Conservation (phyloP, 2,113 vertebrate species). For the Ciconia stormi region DNA sequence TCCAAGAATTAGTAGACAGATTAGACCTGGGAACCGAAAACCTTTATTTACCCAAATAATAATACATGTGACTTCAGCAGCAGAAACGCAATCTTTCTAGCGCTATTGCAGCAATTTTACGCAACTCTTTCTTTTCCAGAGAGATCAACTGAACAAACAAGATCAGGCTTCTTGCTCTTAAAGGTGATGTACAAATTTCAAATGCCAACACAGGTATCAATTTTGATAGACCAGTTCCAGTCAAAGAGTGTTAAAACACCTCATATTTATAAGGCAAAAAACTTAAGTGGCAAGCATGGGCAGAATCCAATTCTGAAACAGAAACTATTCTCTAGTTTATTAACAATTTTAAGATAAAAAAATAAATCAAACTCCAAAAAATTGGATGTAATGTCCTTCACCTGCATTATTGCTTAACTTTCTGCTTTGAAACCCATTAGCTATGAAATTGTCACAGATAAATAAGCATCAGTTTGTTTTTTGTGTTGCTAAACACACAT, state of each 20-base stretch:
- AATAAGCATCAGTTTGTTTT: not conserved
- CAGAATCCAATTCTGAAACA: not conserved
- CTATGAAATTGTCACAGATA: not conserved
- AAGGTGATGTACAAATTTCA: not conserved
- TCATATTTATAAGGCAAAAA: not conserved
- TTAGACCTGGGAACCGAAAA: slow-evolving; percentile 13
- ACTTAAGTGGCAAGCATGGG: not conserved
- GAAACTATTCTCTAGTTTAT: not conserved
- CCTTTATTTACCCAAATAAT: slow-evolving; percentile 45
- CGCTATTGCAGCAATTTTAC: not conserved
- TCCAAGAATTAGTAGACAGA: slow-evolving; percentile 19
- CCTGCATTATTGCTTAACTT: not conserved
- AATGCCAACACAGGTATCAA: not conserved
- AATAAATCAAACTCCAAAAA: not conserved
- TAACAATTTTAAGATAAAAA: slow-evolving; percentile 9
- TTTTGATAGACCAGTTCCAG: not conserved
- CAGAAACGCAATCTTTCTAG: not conserved
- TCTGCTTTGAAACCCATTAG: not conserved
- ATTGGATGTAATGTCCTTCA: not conserved
- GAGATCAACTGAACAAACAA: not conserved
- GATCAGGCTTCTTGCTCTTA: not conserved
- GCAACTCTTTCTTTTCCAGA: not conserved
- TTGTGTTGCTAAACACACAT: not conserved
- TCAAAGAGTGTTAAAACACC: not conserved
- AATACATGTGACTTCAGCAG: not conserved